Evolutionary conservation across 2,888 invertebrate species (phyloP), one percentile per base, ranked within the genome.

Genomic region (Odontocerum albicorne): DNA sequence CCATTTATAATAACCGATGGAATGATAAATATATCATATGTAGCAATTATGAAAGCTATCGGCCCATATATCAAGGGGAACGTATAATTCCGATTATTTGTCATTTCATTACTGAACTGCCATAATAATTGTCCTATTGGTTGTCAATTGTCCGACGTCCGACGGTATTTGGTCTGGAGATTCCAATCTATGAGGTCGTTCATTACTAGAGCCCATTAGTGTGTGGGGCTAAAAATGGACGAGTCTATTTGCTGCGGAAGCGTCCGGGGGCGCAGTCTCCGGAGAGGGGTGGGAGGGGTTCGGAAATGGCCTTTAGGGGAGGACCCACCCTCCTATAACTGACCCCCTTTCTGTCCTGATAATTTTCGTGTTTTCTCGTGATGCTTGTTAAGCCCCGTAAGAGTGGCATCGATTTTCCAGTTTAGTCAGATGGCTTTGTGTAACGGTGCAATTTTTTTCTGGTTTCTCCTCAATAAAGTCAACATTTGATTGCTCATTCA

Each of bases 321-420:
- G 10, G 32, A 44, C 17, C 4, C 31, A 32, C n/a, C 10, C 15
- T 15, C n/a, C 13, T n/a, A 31, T 39, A 31, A 31, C 4, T 16
- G 19, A 13, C 20, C 39, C 39, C 4, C 19, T 43, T 49, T 40
- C 55, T 49, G 22, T 49, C 35, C 31, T 39, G 36, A 55, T 50
- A 36, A 55, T 50, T 49, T 55, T 55, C 50, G 43, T 55, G 22
- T 55, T 49, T 43, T 55, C 38, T 44, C 20, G 32, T 36, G 27
- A 33, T 35, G 31, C 38, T 27, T 44, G 33, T 36, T 27, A 36
- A 43, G 32, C 40, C 35, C 43, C 43, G 33, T 49, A 31, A n/a
- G n/a, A n/a, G n/a, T n/a, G n/a, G n/a, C n/a, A n/a, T n/a, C n/a
- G n/a, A n/a, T n/a, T n/a, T n/a, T n/a, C n/a, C n/a, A n/a, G n/a